Evolutionary conservation across 2,888 invertebrate genomes (phyloP).

Genomic region (Diabrotica balteata): DNA sequence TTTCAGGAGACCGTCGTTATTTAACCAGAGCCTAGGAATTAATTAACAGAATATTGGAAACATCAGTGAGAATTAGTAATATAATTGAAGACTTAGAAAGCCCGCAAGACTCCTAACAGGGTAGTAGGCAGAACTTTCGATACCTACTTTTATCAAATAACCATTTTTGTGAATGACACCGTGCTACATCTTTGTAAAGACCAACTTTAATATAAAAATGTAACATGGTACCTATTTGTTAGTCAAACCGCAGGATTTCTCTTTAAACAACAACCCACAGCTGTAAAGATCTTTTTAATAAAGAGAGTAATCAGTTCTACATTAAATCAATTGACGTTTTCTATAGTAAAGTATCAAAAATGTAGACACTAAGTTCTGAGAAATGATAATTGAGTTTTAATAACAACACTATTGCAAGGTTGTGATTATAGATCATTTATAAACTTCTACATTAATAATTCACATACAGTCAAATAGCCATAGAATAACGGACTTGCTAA

Average conservation of each 20-base stretch:
- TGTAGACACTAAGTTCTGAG: too few relatives aligned
- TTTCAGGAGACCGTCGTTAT: slow-evolving; percentile 8
- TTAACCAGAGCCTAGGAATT: slow-evolving; percentile 12
- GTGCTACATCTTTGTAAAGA: slow-evolving; percentile 39
- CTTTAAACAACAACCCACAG: neutral
- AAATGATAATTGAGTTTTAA: too few relatives aligned
- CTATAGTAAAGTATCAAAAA: too few relatives aligned
- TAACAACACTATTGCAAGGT: too few relatives aligned
- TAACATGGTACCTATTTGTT: slow-evolving; percentile 38
- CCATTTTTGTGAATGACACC: slow-evolving; percentile 31
- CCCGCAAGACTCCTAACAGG: slow-evolving; percentile 49
- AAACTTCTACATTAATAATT: too few relatives aligned
- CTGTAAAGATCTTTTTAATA: neutral
- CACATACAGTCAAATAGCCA: too few relatives aligned
- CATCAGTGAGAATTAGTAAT: slow-evolving; percentile 18
- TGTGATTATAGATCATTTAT: too few relatives aligned
- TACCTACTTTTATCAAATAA: slow-evolving; percentile 31
- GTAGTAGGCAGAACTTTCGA: slow-evolving; percentile 50
- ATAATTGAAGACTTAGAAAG: slow-evolving; percentile 27
- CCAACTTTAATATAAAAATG: slow-evolving; percentile 40
- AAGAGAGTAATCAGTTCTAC: neutral
- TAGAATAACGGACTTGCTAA: too few relatives aligned
- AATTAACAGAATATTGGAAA: slow-evolving; percentile 10
- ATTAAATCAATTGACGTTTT: neutral
- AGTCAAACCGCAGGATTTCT: slow-evolving; percentile 3